Evolutionary conservation across 2,113 vertebrate species (phyloP), one percentile per base, ranked within the genome.

Genomic region (Microtus montanus): DNA sequence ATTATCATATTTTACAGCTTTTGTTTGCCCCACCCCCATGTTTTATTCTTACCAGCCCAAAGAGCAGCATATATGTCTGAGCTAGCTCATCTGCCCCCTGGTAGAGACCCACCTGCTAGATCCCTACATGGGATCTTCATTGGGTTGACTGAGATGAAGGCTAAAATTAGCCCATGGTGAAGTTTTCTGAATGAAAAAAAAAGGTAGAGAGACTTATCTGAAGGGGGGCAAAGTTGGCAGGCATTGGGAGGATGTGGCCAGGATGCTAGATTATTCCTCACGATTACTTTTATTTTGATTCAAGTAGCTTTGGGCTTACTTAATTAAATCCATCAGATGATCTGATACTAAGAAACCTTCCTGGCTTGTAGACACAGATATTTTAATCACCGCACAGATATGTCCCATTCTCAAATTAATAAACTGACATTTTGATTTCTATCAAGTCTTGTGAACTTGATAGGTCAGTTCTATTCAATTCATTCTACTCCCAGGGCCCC

Each of bases 381-480:
- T 26, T 96, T 95, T 88, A 92, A 92, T 95, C 58, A 93, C 44
- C 86, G 61, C 68, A 73, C 93, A 96, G 61, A 85, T 90, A 61
- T 49, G 35, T 47, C 38, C 33, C 61, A 93, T 63, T 68, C 49
- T 92, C 87, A 93, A 96, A 93, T 90, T n/a, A 92, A 84, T 92
- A 38, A 87, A 90, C 73, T 85, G 77, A 87, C 70, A 87, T 94
- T 96, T 93, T 90, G 74, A 70, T 87, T 90, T 85, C 82, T 85
- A 54, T 71, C 28, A 87, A 93, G 73, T 82, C 74, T 79, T n/a
- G 2, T 77, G 93, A 94, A 66, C 92, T 92, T 92, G 58, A 44
- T 70, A 66, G 91, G 74, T 95, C 68, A 79, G 26, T 89, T 92
- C 49, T 93, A 28, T n/a, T 89, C 35, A 83, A 63, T 95, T 92